Conservation (phyloP, 2,113 vertebrate species). For the Tetraodon nigroviridis region DNA sequence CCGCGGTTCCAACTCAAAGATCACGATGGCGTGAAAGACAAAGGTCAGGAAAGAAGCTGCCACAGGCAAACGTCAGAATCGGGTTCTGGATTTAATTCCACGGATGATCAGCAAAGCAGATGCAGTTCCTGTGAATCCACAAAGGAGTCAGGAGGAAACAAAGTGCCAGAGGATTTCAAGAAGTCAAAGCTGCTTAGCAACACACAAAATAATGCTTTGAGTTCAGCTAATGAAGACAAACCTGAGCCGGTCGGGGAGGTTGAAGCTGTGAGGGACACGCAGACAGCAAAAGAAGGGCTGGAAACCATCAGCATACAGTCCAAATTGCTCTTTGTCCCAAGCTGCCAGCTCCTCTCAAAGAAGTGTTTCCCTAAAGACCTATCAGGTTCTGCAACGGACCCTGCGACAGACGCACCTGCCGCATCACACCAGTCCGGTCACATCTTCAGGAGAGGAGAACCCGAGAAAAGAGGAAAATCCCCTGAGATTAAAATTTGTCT, state of each 20-base stretch:
- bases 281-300: slow-evolving; percentile 36
- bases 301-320: slow-evolving; percentile 74
- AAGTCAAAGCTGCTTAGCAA: slow-evolving; percentile 70
- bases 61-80: slow-evolving; percentile 83
- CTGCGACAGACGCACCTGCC: slow-evolving; percentile 8
- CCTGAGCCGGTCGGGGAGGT: slow-evolving; percentile 55
- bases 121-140: slow-evolving; percentile 64
- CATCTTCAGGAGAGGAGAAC: slow-evolving; percentile 33
- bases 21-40: slow-evolving; percentile 59
- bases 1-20: slow-evolving; percentile 60
- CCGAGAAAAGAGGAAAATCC: slow-evolving; percentile 56
- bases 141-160: slow-evolving; percentile 55
- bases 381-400: slow-evolving; percentile 8
- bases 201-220: slow-evolving; percentile 83
- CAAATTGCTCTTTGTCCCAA: slow-evolving; percentile 91
- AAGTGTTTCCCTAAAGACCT: slow-evolving; percentile 59
- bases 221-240: slow-evolving; percentile 79
- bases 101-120: slow-evolving; percentile 58
- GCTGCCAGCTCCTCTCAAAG: slow-evolving; percentile 79
- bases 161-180: slow-evolving; percentile 46
- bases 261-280: slow-evolving; percentile 19
- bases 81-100: slow-evolving; percentile 73
- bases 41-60: slow-evolving; percentile 52
- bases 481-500: slow-evolving; percentile 91
- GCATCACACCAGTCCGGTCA: slow-evolving; percentile 35